Evolutionary conservation across 2,113 vertebrate genomes (phyloP), one percentile per base, ranked within the genome.

Genomic region (Daubentonia madagascariensis): DNA sequence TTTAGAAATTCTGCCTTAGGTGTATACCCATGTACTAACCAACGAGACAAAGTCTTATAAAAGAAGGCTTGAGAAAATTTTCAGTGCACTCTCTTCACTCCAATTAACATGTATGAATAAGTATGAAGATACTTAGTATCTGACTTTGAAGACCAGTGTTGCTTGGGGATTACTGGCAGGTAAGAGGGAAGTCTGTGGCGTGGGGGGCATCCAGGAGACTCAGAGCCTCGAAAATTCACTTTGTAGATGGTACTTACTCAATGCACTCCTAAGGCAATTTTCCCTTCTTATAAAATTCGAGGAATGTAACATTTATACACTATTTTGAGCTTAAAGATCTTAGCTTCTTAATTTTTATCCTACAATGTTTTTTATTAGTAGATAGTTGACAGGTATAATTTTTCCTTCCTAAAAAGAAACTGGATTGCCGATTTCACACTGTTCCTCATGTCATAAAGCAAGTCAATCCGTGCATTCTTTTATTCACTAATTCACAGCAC

Each of bases 251-350:
- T 50, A 30, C n/a, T 72, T 79, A 86, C 16, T 76, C 32, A 23
- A 2, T 40, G 37, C 4, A 87, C 32, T 48, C 25, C 59, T 86
- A 67, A 43, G 20, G 17, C 22, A 35, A 79, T 37, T 78, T 68
- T 32, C 23, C 22, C 40, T 93, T 72, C 67, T 75, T 61, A 10
- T 43, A 61, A 90, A 97, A 61, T 48, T 61, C 20, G 35, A 59
- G 35, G 92, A 84, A n/a, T 68, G 11, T 22, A 75, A 43, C 37
- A 0, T 54, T 52, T 50, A 63, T 11, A 43, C 10, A 68, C 75
- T 93, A 96, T 48, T 52, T 94, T 89, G 45, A 96, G 37, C 45
- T 75, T 83, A 70, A 79, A 85, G 45, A 89, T 52, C 28, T 63
- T 67, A 93, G 35, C 45, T 67, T 25, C 45, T 85, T 35, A 17